Conservation (phyloP, 2,113 vertebrate species). For the Gobiocypris rarus region DNA sequence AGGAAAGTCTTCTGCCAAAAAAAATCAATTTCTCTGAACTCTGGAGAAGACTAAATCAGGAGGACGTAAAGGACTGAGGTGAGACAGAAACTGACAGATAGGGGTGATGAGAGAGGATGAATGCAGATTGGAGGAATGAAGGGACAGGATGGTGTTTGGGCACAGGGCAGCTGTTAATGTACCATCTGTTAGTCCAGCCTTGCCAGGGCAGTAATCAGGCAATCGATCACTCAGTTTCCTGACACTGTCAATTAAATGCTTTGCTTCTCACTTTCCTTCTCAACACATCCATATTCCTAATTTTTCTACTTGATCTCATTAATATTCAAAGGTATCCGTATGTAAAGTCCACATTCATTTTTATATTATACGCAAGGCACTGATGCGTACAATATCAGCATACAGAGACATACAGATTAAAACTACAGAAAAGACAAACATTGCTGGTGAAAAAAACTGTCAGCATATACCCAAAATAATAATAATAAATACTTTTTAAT, state of each 20-base stretch:
- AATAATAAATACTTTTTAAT: not conserved
- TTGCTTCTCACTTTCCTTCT: not conserved
- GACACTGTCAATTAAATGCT: constrained; percentile 80
- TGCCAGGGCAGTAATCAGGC: constrained; percentile 82
- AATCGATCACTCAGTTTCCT: constrained; percentile 88
- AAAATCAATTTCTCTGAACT: not conserved
- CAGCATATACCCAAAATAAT: not conserved
- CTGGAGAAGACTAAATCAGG: not conserved
- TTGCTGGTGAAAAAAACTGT: not conserved
- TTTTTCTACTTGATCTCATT: not conserved
- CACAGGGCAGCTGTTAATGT: constrained; percentile 71
- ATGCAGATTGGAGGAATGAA: constrained; percentile 26
- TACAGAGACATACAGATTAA: not conserved
- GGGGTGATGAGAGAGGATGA: constrained; percentile 25
- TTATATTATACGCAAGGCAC: not conserved
- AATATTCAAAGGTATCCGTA: not conserved
- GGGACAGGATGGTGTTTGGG: constrained; percentile 6
- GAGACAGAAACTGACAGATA: constrained; percentile 27
- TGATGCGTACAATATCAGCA: not conserved
- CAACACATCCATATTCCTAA: not conserved
- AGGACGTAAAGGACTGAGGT: constrained; percentile 34
- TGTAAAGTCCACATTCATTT: not conserved
- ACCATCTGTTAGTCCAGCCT: constrained; percentile 78
- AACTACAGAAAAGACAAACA: not conserved
- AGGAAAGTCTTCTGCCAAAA: not conserved